phyloP scores from a whole-genome alignment of 2,113 vertebrate genomes.

The Periophthalmodon schlosseri region DNA sequence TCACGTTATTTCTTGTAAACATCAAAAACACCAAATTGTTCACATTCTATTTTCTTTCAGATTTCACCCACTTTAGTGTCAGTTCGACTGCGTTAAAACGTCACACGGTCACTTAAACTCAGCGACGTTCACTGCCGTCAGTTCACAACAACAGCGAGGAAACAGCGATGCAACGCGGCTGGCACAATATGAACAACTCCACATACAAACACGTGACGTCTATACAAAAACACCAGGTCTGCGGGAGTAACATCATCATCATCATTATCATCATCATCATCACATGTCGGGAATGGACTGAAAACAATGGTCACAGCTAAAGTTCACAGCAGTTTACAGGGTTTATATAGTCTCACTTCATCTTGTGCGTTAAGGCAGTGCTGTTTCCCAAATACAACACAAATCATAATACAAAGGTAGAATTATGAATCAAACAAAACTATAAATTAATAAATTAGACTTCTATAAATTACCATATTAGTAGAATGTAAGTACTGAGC shows the following conservation, averaged over 20 bases:
- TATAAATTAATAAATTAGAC: slow-evolving; percentile 3
- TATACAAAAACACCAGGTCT: slow-evolving; percentile 26
- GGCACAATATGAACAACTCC: slow-evolving; percentile 42
- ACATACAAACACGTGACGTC: slow-evolving; percentile 46
- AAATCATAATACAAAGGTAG: slow-evolving; percentile 26
- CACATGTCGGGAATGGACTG: background rate
- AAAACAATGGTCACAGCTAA: slow-evolving; percentile 7
- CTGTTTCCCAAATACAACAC: slow-evolving; percentile 6
- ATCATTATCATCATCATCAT: slow-evolving; percentile 24
- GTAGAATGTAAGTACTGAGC: slow-evolving; percentile 16
- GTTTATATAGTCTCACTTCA: slow-evolving; percentile 18
- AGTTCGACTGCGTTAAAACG: slow-evolving; percentile 16
- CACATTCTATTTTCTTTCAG: background rate
- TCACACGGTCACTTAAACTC: slow-evolving; percentile 13
- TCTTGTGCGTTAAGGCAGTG: slow-evolving; percentile 45
- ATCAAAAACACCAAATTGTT: background rate
- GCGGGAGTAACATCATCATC: slow-evolving; percentile 19
- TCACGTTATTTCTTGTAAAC: background rate
- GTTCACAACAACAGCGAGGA: slow-evolving; percentile 15
- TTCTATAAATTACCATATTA: slow-evolving; percentile 21
- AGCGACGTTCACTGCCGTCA: slow-evolving; percentile 60
- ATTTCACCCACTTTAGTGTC: background rate
- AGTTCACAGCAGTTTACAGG: slow-evolving; percentile 29
- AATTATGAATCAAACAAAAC: slow-evolving; percentile 18
- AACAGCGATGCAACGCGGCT: slow-evolving; percentile 3